Evolutionary conservation across 2,888 invertebrate species (phyloP).

Genomic region (Drosophila villosipedis): DNA sequence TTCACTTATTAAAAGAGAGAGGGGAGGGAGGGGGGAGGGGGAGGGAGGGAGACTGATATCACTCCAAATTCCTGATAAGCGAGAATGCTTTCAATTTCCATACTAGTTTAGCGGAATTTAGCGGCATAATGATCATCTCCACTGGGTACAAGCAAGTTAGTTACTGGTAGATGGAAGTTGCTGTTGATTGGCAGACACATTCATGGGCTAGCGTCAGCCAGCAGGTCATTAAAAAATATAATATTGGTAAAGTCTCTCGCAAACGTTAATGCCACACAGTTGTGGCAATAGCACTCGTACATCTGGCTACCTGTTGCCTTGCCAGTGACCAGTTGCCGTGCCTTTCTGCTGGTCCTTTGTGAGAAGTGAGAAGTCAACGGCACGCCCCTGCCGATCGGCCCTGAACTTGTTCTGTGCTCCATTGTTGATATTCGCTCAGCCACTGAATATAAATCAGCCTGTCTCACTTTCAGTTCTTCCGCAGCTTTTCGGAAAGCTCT

Average conservation of each 20-base stretch:
- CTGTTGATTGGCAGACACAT: conserved; percentile 46
- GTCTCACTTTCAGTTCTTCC: background rate
- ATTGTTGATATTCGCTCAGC: conserved; percentile 19
- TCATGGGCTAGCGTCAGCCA: conserved; percentile 28
- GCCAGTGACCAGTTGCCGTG: conserved; percentile 11
- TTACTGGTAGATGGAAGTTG: conserved; percentile 12
- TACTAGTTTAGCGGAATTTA: background rate
- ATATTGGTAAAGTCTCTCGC: conserved; percentile 38
- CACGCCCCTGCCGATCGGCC: conserved; percentile 66
- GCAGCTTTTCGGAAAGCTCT: background rate
- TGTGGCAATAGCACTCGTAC: conserved; percentile 40
- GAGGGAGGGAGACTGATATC: background rate
- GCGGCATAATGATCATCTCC: conserved; percentile 14
- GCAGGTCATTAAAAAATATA: conserved; percentile 62
- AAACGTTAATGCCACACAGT: conserved; percentile 36
- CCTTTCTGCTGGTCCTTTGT: conserved; percentile 49
- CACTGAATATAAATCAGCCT: conserved; percentile 33
- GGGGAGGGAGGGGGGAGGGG: too few relatives aligned
- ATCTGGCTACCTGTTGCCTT: conserved; percentile 28
- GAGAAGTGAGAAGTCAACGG: conserved; percentile 53
- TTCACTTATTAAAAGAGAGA: background rate
- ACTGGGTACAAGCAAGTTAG: background rate
- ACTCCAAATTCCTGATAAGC: background rate
- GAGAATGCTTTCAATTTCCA: background rate
- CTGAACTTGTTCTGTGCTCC: conserved; percentile 66